These are phyloP conservation scores for Zapornia atra DNA, from an alignment of 2,113 vertebrate genomes.

Conservation along the genomic window DNA sequence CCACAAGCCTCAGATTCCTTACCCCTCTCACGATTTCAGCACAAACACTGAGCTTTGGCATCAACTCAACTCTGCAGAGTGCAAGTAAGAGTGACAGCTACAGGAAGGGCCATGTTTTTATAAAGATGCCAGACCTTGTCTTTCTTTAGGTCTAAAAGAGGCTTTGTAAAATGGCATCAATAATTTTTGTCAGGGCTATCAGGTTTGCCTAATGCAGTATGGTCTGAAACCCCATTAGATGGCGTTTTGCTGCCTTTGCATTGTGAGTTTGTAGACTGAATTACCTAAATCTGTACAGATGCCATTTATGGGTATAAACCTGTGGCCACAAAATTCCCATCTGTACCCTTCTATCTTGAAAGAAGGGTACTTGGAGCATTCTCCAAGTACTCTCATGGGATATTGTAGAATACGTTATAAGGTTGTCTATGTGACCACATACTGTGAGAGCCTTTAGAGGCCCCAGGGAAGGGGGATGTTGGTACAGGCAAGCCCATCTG, in stretches of 20 bases:
- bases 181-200: background rate
- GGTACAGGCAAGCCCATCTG: background rate
- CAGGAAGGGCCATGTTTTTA: background rate
- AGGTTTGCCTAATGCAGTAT: background rate
- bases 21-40: background rate
- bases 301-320: background rate
- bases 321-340: too few species aligned
- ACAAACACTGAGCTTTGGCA: background rate
- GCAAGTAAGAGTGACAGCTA: background rate
- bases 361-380: too few species aligned
- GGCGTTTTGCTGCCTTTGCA: background rate
- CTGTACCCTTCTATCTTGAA: too few species aligned
- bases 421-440: accelerated
- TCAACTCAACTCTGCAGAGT: background rate
- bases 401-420: background rate
- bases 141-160: background rate
- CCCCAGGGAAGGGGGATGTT: background rate
- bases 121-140: background rate
- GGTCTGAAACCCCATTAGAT: background rate
- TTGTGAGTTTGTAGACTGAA: background rate
- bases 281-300: background rate
- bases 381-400: background rate
- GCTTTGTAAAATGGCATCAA: background rate
- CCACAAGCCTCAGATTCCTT: background rate
- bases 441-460: background rate